Evolutionary conservation across 2,888 invertebrate species (phyloP), one percentile per base, ranked within the genome.

Genomic region (Agrochola lota): DNA sequence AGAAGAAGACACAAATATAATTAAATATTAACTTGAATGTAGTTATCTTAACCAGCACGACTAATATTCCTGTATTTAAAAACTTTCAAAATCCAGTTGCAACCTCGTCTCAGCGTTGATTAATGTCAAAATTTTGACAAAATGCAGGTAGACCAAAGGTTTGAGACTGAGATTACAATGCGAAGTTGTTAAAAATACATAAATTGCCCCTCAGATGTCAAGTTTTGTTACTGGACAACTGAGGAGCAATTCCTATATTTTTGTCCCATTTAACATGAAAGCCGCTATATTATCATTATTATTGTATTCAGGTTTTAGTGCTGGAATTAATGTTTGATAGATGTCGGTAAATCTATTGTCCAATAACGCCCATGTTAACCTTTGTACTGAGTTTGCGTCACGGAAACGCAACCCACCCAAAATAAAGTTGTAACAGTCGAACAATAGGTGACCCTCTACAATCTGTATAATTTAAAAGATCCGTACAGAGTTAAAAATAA

Each of bases 351-450:
- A 72, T 72, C 30, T 63, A 43, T 52, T 46, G 52, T 59, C 64
- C 35, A 57, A 57, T 72, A 74, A 81, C 64, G 74, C 81, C 78
- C 15, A 59, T 49, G 73, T 71, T 17, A 15, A 26, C 20, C 43
- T 62, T 55, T 55, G 46, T 64, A 5, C 26, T 12, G 8, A 49
- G 23, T 74, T 81, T 74, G 35, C 57, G 78, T 78, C 81, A 78
- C 30, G 11, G 52, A 35, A 59, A 64, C 17, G 63, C n/a, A 74
- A 66, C 57, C 30, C 57, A 0, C 57, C 49, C 30, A 7, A 78
- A 73, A 23, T 23, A 9, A 20, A 17, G 9, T 57, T 49, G 3
- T 23, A 30, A 64, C 12, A 5, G 0, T 43, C 17, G 15, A 60
- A 43, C 30, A 63, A 46, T 26, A 35, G 26, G 6, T 3, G 20